phyloP scores from a whole-genome alignment of 92 coral and sea anemone species.

The Porites rus region DNA sequence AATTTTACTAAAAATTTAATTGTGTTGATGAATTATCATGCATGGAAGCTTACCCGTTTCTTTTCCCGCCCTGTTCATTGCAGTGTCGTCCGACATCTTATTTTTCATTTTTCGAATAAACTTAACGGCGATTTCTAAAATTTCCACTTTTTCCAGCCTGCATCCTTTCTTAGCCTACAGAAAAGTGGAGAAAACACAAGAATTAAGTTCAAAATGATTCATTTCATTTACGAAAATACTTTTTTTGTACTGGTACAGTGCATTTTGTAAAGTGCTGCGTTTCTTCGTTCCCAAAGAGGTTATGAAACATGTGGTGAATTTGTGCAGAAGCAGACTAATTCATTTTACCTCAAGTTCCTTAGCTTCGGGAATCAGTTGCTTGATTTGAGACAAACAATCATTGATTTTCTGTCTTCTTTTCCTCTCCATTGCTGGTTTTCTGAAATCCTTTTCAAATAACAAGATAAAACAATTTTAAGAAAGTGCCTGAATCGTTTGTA shows the following conservation, averaged over 20 bases:
- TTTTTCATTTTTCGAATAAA: constrained; percentile 28
- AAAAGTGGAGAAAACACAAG: background rate
- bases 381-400: constrained; percentile 36
- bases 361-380: constrained; percentile 46
- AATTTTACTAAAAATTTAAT: no score
- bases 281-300: background rate
- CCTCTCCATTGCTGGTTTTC: constrained; percentile 54
- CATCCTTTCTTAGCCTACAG: constrained; percentile 47
- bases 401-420: constrained; percentile 44
- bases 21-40: no score
- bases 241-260: background rate
- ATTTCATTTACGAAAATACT: background rate
- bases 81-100: background rate
- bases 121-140: constrained; percentile 44
- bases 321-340: no score
- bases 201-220: background rate
- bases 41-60: background rate
- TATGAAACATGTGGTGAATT: background rate
- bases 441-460: constrained; percentile 11
- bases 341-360: constrained; percentile 43
- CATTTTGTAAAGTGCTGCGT: background rate
- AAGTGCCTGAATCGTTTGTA: background rate
- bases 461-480: background rate
- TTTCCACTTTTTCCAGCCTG: constrained; percentile 56
- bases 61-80: background rate